Evolutionary conservation across 2,888 invertebrate genomes (phyloP), one percentile per base, ranked within the genome.

Genomic region (Holacanthella duospinosa): DNA sequence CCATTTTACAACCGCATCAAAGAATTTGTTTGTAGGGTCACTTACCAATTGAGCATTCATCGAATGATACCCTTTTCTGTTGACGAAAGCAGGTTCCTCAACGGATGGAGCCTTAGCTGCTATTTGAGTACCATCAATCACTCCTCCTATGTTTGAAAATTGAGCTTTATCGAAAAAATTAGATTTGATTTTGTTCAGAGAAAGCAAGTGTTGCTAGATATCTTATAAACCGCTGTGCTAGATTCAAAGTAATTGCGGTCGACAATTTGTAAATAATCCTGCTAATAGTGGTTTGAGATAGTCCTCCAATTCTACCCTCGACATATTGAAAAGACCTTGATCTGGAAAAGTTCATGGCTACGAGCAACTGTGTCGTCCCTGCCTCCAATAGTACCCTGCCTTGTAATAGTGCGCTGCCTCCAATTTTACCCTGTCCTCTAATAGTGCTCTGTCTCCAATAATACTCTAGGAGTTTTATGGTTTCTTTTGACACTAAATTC

Each of bases 1-100:
- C 62, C 62, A 62, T 54, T 62, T 62, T 29, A 29, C 59, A 25
- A 62, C 62, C 12, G 58, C 9, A 26, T 48, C 48, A 1, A 29
- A 27, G 3, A 62, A 24, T 9, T n/a, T 36, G n/a, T 21, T 43
- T 2, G 44, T 26, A 1, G 29, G 58, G n/a, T 29, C 55, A 25
- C 25, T 26, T 3, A 27, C 55, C 4, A 55, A 24, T 27, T 55
- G 27, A 12, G 4, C 4, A 25, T 25, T 55, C 4, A 55, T 55
- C 4, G 55, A 25, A 55, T 55, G 55, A 6, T 27, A 12, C n/a
- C 4, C 6, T 26, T 55, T 55, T n/a, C 55, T 4, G 28, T 55
- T 55, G 4, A 55, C 55, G 28, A 9, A 55, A 4, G 55, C 26
- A 26, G 4, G 12, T 55, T 55, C 55, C 6, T 55, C 55, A 4